Conservation (phyloP, 2,888 invertebrate genomes). For the Anaspis maculata region DNA sequence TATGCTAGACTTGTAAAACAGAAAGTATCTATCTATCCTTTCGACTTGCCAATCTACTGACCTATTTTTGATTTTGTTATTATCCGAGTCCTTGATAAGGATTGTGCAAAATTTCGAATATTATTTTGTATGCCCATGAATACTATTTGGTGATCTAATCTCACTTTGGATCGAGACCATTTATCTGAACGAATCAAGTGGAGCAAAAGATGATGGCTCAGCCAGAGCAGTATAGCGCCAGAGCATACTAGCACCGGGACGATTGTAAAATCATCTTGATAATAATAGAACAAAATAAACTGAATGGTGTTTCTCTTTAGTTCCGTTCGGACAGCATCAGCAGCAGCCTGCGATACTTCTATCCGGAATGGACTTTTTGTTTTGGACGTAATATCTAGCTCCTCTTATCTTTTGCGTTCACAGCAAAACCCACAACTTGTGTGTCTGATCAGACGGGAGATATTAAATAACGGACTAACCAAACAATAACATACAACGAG, state of each 20-base stretch:
- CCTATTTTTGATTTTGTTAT: slow-evolving; percentile 11
- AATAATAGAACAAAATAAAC: slow-evolving; percentile 12
- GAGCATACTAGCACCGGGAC: too few species aligned
- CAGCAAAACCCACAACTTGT: slow-evolving; percentile 20
- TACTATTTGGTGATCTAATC: too few species aligned
- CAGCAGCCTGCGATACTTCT: too few species aligned
- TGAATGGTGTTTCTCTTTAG: slow-evolving; percentile 10
- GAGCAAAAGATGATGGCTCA: slow-evolving; percentile 13
- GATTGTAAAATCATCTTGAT: slow-evolving; percentile 16
- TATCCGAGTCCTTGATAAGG: too few species aligned
- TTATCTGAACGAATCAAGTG: too few species aligned
- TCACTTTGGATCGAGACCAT: not conserved
- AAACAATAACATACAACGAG: slow-evolving; percentile 20
- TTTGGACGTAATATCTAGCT: slow-evolving; percentile 19
- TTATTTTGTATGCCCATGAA: too few species aligned
- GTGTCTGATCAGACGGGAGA: slow-evolving; percentile 21
- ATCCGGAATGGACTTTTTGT: slow-evolving; percentile 17
- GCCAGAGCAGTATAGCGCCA: too few species aligned
- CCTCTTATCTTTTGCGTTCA: slow-evolving; percentile 23
- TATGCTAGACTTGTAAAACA: slow-evolving; percentile 29
- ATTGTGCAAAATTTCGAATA: too few species aligned
- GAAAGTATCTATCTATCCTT: slow-evolving; percentile 21
- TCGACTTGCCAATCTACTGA: slow-evolving; percentile 8
- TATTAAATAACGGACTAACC: slow-evolving; percentile 26
- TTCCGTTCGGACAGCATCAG: too few species aligned